Conservation (phyloP, 2,888 invertebrate genomes). For the Marasmarcha lunaedactyla region DNA sequence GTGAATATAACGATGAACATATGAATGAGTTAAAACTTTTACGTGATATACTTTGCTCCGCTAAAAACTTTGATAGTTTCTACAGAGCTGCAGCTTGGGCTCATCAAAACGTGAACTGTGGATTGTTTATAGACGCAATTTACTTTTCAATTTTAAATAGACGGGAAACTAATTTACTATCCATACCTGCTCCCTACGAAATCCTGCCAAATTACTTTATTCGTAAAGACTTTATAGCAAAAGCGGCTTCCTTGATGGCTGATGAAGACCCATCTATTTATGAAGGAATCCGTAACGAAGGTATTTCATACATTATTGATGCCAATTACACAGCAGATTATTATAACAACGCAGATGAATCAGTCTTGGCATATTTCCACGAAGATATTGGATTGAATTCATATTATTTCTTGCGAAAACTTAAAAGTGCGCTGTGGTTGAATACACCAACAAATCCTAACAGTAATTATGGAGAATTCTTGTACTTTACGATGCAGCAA, state of each 20-base stretch:
- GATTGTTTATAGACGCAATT: constrained; percentile 72
- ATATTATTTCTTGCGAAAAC: constrained; percentile 70
- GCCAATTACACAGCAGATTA: constrained; percentile 50
- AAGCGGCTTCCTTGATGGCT: constrained; percentile 37
- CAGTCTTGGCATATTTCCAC: constrained; percentile 75
- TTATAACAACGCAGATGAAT: constrained; percentile 57
- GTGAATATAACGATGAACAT: constrained; percentile 41
- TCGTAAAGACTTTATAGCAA: constrained; percentile 68
- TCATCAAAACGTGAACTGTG: constrained; percentile 73
- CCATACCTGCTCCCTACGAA: constrained; percentile 76
- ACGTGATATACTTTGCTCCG: constrained; percentile 62
- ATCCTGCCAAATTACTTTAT: constrained; percentile 76
- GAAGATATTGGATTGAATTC: constrained; percentile 78
- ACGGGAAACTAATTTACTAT: constrained; percentile 67
- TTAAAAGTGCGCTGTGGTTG: constrained; percentile 71
- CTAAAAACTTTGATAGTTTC: constrained; percentile 70
- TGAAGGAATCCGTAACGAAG: constrained; percentile 38
- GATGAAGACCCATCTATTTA: constrained; percentile 24
- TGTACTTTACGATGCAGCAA: constrained; percentile 75
- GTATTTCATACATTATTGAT: constrained; percentile 42
- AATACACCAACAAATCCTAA: constrained; percentile 40
- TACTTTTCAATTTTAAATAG: constrained; percentile 70
- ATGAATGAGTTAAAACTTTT: constrained; percentile 37
- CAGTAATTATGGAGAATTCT: constrained; percentile 70
- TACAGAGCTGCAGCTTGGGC: constrained; percentile 70